Evolutionary conservation across 2,113 vertebrate species (phyloP).

Genomic region (Patagioenas fasciata): DNA sequence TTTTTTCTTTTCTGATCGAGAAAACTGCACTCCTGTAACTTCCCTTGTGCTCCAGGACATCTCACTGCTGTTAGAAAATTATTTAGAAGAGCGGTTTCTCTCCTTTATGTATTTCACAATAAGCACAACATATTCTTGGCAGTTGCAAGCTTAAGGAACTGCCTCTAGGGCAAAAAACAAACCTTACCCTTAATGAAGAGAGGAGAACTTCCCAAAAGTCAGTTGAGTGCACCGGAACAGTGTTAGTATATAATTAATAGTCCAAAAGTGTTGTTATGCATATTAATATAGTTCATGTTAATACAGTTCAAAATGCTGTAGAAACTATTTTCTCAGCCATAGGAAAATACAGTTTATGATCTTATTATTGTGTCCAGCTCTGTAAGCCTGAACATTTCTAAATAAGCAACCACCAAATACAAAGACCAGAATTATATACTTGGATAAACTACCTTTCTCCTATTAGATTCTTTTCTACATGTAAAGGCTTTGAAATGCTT

Average conservation of each 20-base stretch:
- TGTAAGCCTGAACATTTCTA: neutral
- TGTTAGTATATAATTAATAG: conserved; percentile 2
- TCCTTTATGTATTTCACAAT: conserved; percentile 45
- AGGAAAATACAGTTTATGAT: neutral
- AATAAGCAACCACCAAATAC: neutral
- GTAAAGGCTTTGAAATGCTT: neutral
- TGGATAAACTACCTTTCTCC: neutral
- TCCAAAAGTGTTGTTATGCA: neutral
- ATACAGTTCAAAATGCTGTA: neutral
- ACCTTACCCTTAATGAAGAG: neutral
- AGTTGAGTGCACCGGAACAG: neutral
- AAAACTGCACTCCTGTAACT: neutral
- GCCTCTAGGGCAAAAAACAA: conserved; percentile 53
- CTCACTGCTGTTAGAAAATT: conserved; percentile 14
- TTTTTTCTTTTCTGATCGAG: neutral
- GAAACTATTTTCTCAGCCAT: neutral
- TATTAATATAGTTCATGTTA: neutral
- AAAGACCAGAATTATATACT: neutral
- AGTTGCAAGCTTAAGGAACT: neutral
- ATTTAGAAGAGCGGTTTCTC: conserved; percentile 20
- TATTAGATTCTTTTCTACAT: neutral
- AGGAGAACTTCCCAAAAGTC: conserved; percentile 32
- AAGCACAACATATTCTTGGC: conserved; percentile 20
- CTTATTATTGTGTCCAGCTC: neutral
- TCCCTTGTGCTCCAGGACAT: neutral